Percentiles rank a stretch among this genome's conserved stretches.
phyloP scores from a whole-genome alignment of 1,140 invertebrate species.

The Fopius arisanus region DNA sequence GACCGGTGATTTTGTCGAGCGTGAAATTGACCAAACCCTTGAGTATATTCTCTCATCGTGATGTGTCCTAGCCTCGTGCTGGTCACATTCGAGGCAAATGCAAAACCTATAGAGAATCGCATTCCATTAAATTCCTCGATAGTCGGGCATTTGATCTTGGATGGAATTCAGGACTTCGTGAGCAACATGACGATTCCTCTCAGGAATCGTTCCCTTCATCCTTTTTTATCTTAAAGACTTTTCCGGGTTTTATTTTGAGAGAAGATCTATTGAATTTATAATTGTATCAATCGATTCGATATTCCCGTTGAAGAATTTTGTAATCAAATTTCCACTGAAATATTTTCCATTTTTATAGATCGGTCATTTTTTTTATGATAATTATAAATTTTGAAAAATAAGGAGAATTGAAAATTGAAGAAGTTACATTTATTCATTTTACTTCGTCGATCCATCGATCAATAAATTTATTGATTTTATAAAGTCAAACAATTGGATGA shows the following conservation, averaged over 20 bases:
- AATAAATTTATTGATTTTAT: background rate
- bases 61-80: conserved; percentile 2
- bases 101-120: background rate
- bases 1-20: conserved; percentile 24
- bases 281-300: too few species aligned
- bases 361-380: too few species aligned
- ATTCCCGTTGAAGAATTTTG: background rate
- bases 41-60: conserved; percentile 3
- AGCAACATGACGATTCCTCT: background rate
- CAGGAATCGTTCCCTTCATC: background rate
- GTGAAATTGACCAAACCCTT: conserved; percentile 37
- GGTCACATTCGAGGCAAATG: background rate
- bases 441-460: background rate
- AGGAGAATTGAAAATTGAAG: too few species aligned
- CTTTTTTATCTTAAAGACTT: background rate
- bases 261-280: background rate
- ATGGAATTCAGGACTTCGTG: background rate
- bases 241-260: background rate
- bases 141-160: background rate
- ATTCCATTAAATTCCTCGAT: background rate
- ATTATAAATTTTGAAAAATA: too few species aligned
- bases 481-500: background rate
- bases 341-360: background rate
- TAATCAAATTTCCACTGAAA: too few species aligned
- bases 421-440: background rate